Conservation (phyloP, 2,888 invertebrate species). For the Pseudolycoriella hygida region DNA sequence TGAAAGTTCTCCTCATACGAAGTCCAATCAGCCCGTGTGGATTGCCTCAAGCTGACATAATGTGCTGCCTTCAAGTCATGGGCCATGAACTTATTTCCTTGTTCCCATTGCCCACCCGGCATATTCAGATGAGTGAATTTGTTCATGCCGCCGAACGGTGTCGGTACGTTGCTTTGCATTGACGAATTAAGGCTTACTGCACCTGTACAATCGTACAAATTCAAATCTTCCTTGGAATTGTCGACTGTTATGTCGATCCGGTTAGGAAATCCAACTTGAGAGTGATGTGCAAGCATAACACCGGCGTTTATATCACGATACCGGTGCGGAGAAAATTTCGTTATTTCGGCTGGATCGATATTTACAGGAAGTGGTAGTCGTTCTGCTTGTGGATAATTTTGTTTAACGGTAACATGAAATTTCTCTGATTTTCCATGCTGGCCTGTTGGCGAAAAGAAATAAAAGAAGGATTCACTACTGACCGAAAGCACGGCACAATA, state of each 20-base stretch:
- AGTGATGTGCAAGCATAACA: slow-evolving; percentile 33
- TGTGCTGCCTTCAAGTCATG: slow-evolving; percentile 48
- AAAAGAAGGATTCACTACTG: too few species aligned
- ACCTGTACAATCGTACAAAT: slow-evolving; percentile 50
- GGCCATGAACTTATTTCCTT: slow-evolving; percentile 48
- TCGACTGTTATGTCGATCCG: slow-evolving; percentile 19
- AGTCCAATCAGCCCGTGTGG: slow-evolving; percentile 18
- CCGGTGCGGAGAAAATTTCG: slow-evolving; percentile 44
- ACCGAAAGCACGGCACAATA: too few species aligned
- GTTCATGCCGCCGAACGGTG: slow-evolving; percentile 41
- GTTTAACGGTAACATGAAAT: slow-evolving; percentile 10
- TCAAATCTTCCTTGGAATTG: slow-evolving; percentile 31
- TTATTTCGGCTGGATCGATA: slow-evolving; percentile 43
- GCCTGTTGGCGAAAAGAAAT: neutral
- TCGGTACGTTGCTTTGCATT: slow-evolving; percentile 61
- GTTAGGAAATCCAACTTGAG: slow-evolving; percentile 13
- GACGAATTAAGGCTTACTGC: slow-evolving; percentile 46
- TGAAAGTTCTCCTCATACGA: slow-evolving; percentile 14
- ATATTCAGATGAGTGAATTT: slow-evolving; percentile 47
- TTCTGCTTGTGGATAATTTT: slow-evolving; percentile 35
- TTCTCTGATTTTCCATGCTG: neutral
- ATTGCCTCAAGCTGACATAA: slow-evolving; percentile 36
- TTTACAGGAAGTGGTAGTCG: slow-evolving; percentile 41
- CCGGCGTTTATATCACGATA: slow-evolving; percentile 44
- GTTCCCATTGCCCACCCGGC: slow-evolving; percentile 57